Evolutionary conservation across 2,888 invertebrate genomes (phyloP), one percentile per base, ranked within the genome.

Genomic region (Cheilosia grossa): DNA sequence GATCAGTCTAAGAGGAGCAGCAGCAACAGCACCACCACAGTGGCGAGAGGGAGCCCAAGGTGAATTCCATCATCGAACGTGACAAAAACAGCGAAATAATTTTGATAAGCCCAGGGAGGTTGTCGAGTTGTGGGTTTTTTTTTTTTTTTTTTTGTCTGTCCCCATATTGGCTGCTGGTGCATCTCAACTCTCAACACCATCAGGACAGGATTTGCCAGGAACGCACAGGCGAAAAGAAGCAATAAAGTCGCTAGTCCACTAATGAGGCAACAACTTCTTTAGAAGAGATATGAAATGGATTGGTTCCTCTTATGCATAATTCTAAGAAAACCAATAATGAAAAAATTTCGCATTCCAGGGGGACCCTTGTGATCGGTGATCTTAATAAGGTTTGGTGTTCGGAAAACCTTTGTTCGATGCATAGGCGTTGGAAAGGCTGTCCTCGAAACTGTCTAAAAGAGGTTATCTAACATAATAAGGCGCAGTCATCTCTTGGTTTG

Each of bases 1-100:
- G n/a, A 54, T 44, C 56, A 21, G 56, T 69, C 59, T 59, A 73
- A 66, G 58, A 9, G 56, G 19, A 27, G 30, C 30, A 30, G 30
- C 27, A 27, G 27, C 27, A 6, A 6, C 9, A 19, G n/a, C 19
- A 33, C 10, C 63, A 33, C 10, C 63, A 9, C 37, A 24, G 13
- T 2, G 13, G 13, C 21, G 37, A 30, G 51, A 58, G 6, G 30
- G 27, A 64, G 69, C 75, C 75, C 80, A 77, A 85, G 75, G 85
- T 85, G 81, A 85, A 85, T 85, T 85, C 85, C 85, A 85, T 85
- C 85, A 85, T 81, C 81, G 75, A 85, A 80, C 81, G 85, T 85
- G 85, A 85, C 85, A 85, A 85, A 85, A 81, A 85, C 81, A 85
- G 85, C 75, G 85, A 85, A 83, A 83, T 66, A 59, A 44, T 47